Evolutionary conservation across 2,888 invertebrate species (phyloP).

Genomic region (Therioaphis trifolii): DNA sequence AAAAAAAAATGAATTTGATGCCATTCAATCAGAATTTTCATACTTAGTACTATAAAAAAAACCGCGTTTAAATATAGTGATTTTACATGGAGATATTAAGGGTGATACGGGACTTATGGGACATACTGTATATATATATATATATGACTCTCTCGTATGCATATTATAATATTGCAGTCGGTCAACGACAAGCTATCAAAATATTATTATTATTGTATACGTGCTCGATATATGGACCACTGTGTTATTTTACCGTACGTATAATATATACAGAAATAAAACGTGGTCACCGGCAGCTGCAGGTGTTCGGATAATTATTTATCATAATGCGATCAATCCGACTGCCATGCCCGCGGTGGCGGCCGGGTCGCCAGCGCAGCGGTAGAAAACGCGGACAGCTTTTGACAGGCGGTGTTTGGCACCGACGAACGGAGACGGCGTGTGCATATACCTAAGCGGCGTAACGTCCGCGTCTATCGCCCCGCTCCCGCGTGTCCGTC

Average conservation of each 20-base stretch:
- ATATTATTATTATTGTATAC: not conserved
- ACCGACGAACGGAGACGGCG: not conserved
- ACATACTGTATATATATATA: no score
- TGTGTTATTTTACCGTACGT: not conserved
- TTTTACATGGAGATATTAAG: no score
- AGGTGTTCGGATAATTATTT: conserved; percentile 36
- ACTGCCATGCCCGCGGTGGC: not conserved
- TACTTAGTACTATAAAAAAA: no score
- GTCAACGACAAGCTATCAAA: not conserved
- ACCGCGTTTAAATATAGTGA: no score
- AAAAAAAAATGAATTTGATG: no score
- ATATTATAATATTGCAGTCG: not conserved
- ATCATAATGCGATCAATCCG: not conserved
- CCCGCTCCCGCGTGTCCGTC: not conserved
- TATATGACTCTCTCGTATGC: no score
- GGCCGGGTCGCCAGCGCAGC: not conserved
- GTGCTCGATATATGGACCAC: not conserved
- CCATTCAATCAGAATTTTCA: no score
- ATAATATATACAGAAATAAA: not conserved
- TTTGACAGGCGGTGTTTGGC: conserved; percentile 46
- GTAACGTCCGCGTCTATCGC: not conserved
- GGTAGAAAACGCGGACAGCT: not conserved
- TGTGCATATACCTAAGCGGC: no score
- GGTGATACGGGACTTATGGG: no score
- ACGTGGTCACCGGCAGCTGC: conserved; percentile 20